Evolutionary conservation across 53 echinoderm and acorn worm genomes (phyloP).

Genomic region (Patiria pectinifera): DNA sequence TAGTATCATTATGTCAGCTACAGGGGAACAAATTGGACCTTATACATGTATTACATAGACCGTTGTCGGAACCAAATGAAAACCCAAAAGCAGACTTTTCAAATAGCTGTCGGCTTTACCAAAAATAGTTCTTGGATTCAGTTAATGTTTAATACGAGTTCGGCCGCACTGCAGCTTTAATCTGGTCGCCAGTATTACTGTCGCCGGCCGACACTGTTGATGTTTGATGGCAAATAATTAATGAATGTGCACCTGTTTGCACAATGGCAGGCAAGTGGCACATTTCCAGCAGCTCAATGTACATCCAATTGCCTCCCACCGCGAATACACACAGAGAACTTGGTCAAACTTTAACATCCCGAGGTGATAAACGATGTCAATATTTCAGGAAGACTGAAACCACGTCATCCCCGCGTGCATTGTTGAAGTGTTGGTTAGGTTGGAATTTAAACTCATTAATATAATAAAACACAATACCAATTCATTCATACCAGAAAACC

Average conservation of each 20-base stretch:
- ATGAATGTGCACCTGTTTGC: conserved; percentile 1
- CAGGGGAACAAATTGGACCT: no score
- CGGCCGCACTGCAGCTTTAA: not conserved
- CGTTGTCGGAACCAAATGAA: no score
- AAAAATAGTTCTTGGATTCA: no score
- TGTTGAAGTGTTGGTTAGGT: no score
- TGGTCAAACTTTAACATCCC: not conserved
- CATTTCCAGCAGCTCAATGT: not conserved
- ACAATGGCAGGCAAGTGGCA: not conserved
- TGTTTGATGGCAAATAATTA: conserved; percentile 1
- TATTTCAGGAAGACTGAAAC: not conserved
- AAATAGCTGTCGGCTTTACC: not conserved
- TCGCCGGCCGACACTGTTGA: not conserved
- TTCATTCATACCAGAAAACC: no score
- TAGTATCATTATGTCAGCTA: no score
- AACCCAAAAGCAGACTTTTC: no score
- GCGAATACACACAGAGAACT: not conserved
- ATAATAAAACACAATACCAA: no score
- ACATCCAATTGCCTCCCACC: not conserved
- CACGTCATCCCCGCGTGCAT: no score
- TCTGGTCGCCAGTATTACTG: not conserved
- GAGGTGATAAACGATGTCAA: not conserved
- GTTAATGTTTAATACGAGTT: not conserved
- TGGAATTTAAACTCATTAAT: no score
- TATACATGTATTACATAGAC: no score